Conservation (phyloP, 2,797 vertebrate species). For the Enteromius argenteus region DNA sequence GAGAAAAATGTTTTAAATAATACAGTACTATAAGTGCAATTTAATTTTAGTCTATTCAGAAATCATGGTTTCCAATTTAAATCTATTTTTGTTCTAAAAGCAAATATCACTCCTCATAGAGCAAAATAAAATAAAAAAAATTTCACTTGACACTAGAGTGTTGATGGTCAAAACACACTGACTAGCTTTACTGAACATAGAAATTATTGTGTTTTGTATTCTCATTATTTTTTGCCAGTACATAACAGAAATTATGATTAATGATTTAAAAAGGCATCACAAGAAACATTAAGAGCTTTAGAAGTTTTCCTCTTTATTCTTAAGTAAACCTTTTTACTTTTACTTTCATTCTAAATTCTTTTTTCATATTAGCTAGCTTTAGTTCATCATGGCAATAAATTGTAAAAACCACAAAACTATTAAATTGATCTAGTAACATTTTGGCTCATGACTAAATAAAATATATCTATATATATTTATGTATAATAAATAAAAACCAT, state of each 20-base stretch:
- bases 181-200: background rate
- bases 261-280: background rate
- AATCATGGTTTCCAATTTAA: background rate
- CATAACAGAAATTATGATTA: background rate
- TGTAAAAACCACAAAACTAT: background rate
- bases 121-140: background rate
- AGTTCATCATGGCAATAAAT: background rate
- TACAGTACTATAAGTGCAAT: background rate
- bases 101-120: background rate
- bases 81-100: background rate
- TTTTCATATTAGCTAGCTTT: background rate
- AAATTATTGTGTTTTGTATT: background rate
- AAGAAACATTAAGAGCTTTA: background rate
- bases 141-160: background rate
- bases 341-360: background rate
- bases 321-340: too few relatives aligned
- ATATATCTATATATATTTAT: background rate
- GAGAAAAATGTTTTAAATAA: background rate
- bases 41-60: background rate
- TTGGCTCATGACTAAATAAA: background rate
- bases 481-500: background rate
- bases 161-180: background rate
- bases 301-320: too few relatives aligned
- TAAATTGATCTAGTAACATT: background rate
- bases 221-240: background rate